phyloP scores from a whole-genome alignment of 2,113 vertebrate genomes.

The Bettongia penicillata region DNA sequence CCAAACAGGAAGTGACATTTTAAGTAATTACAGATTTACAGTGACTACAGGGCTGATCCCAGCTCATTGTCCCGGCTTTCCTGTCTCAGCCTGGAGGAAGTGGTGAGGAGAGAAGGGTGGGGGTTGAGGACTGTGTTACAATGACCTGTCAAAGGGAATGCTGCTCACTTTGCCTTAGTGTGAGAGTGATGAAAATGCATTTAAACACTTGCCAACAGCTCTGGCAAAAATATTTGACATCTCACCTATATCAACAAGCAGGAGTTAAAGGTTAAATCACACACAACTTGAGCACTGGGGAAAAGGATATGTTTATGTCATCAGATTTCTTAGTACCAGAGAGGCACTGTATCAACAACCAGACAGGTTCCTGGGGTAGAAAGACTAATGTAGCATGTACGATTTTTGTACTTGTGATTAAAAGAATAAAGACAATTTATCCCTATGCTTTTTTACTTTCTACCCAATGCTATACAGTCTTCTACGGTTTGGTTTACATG shows the following conservation, averaged over 20 bases:
- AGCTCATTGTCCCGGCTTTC: slow-evolving; percentile 82
- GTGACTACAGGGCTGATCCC: slow-evolving; percentile 66
- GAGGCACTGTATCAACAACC: slow-evolving; percentile 22
- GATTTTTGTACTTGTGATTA: slow-evolving; percentile 1
- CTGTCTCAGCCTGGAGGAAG: slow-evolving; percentile 83
- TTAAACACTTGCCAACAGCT: slow-evolving; percentile 78
- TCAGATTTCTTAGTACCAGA: slow-evolving; percentile 78
- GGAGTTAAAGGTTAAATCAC: slow-evolving; percentile 87
- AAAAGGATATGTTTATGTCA: slow-evolving; percentile 84
- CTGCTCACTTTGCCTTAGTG: slow-evolving; percentile 51
- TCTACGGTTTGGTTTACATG: background rate
- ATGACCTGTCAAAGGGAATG: slow-evolving; percentile 24
- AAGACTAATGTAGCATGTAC: slow-evolving; percentile 38
- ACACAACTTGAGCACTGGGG: slow-evolving; percentile 77
- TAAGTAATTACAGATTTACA: slow-evolving; percentile 81
- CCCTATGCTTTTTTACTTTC: slow-evolving; percentile 20
- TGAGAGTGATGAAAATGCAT: slow-evolving; percentile 76
- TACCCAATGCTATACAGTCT: background rate
- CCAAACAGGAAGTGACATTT: slow-evolving; percentile 86
- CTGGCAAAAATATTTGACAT: slow-evolving; percentile 84
- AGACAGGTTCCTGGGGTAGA: slow-evolving; percentile 47
- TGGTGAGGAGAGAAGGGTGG: slow-evolving; percentile 52
- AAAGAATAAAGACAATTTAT: background rate
- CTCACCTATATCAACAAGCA: slow-evolving; percentile 83
- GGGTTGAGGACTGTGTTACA: slow-evolving; percentile 36